Percentiles rank a stretch among this genome's conserved stretches.
Evolutionary conservation across 2,888 invertebrate genomes (phyloP).

Genomic region (Drosophila neotestacea): DNA sequence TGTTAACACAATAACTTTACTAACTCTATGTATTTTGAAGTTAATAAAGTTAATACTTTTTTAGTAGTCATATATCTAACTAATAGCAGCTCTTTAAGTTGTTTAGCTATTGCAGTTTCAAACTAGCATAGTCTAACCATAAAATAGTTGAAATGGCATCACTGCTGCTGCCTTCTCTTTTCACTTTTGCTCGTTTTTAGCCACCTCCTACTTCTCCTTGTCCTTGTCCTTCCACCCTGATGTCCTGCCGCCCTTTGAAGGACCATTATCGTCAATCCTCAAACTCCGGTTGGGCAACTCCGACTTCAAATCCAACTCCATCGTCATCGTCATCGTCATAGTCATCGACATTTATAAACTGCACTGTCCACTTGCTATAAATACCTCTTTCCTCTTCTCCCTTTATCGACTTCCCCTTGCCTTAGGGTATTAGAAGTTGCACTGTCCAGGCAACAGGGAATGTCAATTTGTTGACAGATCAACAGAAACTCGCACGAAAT

Average conservation of each 20-base stretch:
- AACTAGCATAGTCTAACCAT: no score
- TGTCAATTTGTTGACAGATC: conserved; percentile 27
- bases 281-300: conserved; percentile 17
- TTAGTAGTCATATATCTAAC: no score
- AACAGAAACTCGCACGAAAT: conserved; percentile 22
- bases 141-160: no score
- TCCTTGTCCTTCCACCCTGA: background rate
- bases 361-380: conserved; percentile 60
- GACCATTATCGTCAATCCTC: conserved; percentile 45
- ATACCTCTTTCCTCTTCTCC: background rate
- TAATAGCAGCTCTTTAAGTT: no score
- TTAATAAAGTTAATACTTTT: no score
- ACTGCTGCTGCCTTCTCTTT: no score
- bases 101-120: no score
- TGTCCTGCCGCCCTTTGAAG: background rate
- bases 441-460: conserved; percentile 37
- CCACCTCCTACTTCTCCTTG: background rate
- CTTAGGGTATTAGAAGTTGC: background rate
- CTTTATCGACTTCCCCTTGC: background rate
- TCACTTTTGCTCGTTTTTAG: no score
- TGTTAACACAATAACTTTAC: no score
- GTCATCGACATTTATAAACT: conserved; percentile 77
- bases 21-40: no score
- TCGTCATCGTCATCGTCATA: conserved; percentile 51
- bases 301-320: conserved; percentile 38